A percentile compares a stretch with the other conserved stretches of the same genome.
phyloP scores from a whole-genome alignment of 2,113 vertebrate genomes.

The Mesembrinibis cayennensis region DNA sequence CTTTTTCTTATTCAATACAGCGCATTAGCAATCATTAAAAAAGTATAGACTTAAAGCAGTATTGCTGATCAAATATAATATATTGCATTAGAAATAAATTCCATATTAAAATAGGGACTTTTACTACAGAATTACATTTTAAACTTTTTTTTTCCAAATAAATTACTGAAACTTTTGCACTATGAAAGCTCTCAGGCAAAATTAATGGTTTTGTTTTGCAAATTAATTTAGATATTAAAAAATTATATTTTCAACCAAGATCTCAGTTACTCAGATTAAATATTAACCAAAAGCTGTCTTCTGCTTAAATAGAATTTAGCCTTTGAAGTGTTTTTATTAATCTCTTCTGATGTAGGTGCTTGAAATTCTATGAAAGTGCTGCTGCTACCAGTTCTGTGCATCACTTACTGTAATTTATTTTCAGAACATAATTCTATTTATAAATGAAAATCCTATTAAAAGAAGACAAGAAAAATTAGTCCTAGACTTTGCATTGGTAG shows the following conservation, averaged over 20 bases:
- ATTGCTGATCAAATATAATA: constrained; percentile 74
- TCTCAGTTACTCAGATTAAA: constrained; percentile 91
- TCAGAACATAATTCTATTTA: constrained; percentile 98
- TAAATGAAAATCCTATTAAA: constrained; percentile 99
- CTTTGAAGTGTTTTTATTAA: constrained; percentile 92
- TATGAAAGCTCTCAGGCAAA: constrained; percentile 80
- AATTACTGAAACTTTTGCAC: constrained; percentile 83
- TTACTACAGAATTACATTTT: constrained; percentile 76
- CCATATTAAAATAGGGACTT: constrained; percentile 75
- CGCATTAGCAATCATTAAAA: background rate
- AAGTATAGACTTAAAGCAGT: constrained; percentile 39
- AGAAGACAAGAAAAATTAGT: constrained; percentile 99
- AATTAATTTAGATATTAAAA: constrained; percentile 92
- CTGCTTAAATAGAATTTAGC: constrained; percentile 87
- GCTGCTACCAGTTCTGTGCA: constrained; percentile 82
- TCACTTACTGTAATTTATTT: constrained; percentile 99
- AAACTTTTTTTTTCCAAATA: constrained; percentile 74
- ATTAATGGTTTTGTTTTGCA: constrained; percentile 89
- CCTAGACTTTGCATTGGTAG: constrained; percentile 90
- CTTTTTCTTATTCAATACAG: background rate
- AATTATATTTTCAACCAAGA: constrained; percentile 91
- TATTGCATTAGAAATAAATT: constrained; percentile 76
- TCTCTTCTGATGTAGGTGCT: constrained; percentile 84
- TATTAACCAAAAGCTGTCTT: constrained; percentile 87
- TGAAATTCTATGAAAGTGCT: constrained; percentile 83